Conservation (phyloP, 2,888 invertebrate genomes). For the Craniophora ligustri region DNA sequence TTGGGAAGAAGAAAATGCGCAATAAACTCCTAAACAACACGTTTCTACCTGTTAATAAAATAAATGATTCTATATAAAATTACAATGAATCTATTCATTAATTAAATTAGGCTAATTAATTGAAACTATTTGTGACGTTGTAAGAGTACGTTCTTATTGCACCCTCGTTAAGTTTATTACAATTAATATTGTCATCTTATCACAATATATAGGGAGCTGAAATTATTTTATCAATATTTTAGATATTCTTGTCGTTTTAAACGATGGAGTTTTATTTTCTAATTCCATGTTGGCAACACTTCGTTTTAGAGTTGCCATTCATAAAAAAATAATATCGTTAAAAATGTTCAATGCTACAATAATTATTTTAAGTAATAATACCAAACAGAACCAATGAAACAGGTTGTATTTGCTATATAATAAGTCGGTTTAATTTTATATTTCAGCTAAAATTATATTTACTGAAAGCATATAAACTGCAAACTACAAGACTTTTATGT, state of each 20-base stretch:
- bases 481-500: not conserved
- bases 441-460: not conserved
- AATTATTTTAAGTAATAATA: slow-evolving; percentile 5
- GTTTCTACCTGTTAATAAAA: too few species aligned
- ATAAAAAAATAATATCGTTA: not conserved
- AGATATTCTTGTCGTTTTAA: not conserved
- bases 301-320: not conserved
- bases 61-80: too few species aligned
- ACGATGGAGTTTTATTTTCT: not conserved
- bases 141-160: too few species aligned
- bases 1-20: too few species aligned
- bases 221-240: slow-evolving; percentile 5
- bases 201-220: slow-evolving; percentile 17
- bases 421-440: slow-evolving; percentile 8
- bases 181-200: slow-evolving; percentile 8
- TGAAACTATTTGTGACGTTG: too few species aligned
- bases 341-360: not conserved
- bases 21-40: too few species aligned
- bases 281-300: not conserved
- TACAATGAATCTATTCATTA: too few species aligned
- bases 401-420: slow-evolving; percentile 34
- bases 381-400: slow-evolving; percentile 18
- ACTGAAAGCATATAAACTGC: slow-evolving; percentile 24
- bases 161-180: too few species aligned
- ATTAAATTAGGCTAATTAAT: too few species aligned